Percentiles rank a stretch among this genome's conserved stretches.
Evolutionary conservation across 2,888 invertebrate genomes (phyloP).

Genomic region (Drosophila prostipennis): DNA sequence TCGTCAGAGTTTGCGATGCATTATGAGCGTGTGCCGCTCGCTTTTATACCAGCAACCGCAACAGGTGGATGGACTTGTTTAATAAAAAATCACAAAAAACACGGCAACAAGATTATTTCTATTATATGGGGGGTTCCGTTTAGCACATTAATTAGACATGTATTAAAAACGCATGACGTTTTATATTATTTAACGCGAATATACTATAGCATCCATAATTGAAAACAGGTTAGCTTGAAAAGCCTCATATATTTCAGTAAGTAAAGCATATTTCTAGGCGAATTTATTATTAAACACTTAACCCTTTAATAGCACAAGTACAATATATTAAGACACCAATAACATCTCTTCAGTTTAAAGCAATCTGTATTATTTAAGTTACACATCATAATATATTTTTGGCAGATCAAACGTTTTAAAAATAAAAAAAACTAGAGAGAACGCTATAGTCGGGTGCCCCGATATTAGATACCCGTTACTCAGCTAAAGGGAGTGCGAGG

Average conservation of each 20-base stretch:
- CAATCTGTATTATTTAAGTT: no score
- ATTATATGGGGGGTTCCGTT: conserved; percentile 24
- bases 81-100: background rate
- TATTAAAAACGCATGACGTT: conserved; percentile 22
- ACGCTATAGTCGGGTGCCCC: no score
- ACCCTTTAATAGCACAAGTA: no score
- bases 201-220: conserved; percentile 11
- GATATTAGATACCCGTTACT: no score
- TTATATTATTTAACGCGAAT: conserved; percentile 7
- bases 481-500: no score
- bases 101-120: background rate
- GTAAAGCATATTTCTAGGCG: conserved; percentile 22
- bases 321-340: no score
- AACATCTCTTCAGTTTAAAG: no score
- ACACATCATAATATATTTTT: no score
- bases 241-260: background rate
- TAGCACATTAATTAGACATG: conserved; percentile 38
- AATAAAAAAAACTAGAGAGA: no score
- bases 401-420: no score
- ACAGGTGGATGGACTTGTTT: conserved; percentile 29
- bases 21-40: conserved; percentile 19
- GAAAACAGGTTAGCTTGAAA: conserved; percentile 22
- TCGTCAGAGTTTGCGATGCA: conserved; percentile 45
- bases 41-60: conserved; percentile 28
- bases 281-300: no score